Conservation (phyloP, 2,797 vertebrate species). For the Aphelocoma californica region DNA sequence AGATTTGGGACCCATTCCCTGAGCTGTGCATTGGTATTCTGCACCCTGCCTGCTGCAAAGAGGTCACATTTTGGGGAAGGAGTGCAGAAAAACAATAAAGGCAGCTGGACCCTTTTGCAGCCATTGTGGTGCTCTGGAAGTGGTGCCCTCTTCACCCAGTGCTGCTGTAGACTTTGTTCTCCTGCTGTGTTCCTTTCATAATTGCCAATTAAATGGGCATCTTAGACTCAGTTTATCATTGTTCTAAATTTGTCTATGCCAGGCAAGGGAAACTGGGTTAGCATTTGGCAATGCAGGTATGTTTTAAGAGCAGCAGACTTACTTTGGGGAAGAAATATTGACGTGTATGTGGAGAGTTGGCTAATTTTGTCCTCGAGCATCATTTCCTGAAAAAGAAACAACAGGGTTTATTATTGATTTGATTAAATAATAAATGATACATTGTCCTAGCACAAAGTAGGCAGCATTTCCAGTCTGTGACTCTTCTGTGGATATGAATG, state of each 20-base stretch:
- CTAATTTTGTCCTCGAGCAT: constrained; percentile 3
- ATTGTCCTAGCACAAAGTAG: background rate
- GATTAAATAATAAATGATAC: constrained; percentile 49
- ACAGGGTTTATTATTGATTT: background rate
- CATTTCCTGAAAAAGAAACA: constrained; percentile 38
- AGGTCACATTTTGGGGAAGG: background rate
- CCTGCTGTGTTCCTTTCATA: background rate
- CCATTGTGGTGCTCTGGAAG: background rate
- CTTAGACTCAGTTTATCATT: background rate
- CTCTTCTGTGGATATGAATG: background rate
- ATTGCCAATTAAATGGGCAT: constrained; percentile 25
- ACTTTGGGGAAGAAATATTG: constrained; percentile 8
- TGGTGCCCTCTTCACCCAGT: background rate
- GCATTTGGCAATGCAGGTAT: background rate
- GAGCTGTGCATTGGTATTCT: background rate
- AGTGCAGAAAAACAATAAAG: background rate
- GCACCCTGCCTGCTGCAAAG: background rate
- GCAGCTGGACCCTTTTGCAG: background rate
- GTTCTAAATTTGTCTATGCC: background rate
- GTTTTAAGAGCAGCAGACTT: background rate
- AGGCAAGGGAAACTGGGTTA: background rate
- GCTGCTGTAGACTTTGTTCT: background rate
- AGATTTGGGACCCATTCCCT: background rate
- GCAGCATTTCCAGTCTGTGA: background rate
- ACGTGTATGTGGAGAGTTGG: background rate